Conservation (phyloP, 2,797 vertebrate species). For the Eospalax fontanierii region DNA sequence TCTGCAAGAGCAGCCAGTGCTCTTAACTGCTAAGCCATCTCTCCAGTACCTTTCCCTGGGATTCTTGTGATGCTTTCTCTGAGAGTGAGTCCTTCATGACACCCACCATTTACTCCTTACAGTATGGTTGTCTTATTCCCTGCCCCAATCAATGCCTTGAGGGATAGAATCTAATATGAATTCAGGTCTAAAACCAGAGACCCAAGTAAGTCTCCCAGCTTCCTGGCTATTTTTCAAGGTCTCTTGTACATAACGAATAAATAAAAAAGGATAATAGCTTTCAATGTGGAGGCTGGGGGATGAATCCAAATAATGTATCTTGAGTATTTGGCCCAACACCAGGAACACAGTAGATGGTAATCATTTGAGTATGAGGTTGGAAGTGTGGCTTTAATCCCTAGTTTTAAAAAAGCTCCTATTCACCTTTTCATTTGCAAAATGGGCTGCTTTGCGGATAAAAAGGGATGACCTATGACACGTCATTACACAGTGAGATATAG, state of each 20-base stretch:
- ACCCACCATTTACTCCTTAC: too few species aligned
- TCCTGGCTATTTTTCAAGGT: background rate
- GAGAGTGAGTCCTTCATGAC: background rate
- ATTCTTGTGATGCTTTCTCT: background rate
- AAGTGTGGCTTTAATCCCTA: background rate
- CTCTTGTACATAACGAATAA: background rate
- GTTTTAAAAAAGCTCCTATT: background rate
- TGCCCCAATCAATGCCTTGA: background rate
- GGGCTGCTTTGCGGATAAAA: background rate
- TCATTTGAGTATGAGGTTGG: background rate
- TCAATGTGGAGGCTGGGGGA: background rate
- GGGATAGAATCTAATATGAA: background rate
- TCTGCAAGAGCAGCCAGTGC: too few species aligned
- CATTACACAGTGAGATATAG: background rate
- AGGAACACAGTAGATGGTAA: background rate
- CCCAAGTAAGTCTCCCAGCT: background rate
- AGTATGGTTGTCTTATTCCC: too few species aligned
- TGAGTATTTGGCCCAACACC: background rate
- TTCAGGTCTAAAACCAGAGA: background rate
- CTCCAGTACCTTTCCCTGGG: too few species aligned
- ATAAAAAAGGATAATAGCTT: background rate
- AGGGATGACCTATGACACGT: background rate
- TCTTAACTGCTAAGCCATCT: too few species aligned
- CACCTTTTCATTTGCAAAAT: conserved; percentile 6
- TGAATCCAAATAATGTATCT: background rate